phyloP scores from a whole-genome alignment of 2,888 invertebrate species.

The Tiliacea citrago region DNA sequence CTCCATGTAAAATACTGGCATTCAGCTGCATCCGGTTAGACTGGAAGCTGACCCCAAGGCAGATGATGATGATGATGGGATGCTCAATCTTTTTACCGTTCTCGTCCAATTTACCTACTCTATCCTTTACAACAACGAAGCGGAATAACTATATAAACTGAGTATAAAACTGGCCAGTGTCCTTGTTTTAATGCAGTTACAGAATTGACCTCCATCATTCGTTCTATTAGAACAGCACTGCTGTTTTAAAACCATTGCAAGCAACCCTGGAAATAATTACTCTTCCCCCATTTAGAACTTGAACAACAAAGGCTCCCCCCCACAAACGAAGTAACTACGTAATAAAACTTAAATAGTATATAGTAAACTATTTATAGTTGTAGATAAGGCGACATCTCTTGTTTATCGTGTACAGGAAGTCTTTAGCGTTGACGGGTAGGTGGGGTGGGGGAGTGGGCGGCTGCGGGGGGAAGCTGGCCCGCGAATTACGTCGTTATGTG shows the following conservation, averaged over 20 bases:
- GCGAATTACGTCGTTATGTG: constrained; percentile 81
- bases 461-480: constrained; percentile 69
- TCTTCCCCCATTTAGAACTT: constrained; percentile 30
- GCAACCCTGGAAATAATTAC: constrained; percentile 31
- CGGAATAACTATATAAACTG: too few species aligned
- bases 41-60: too few species aligned
- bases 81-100: too few species aligned
- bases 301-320: constrained; percentile 32
- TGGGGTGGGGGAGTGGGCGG: constrained; percentile 40
- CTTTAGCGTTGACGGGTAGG: constrained; percentile 80
- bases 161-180: too few species aligned
- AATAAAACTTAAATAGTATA: constrained; percentile 63
- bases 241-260: constrained; percentile 1
- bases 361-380: constrained; percentile 79
- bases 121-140: too few species aligned
- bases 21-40: too few species aligned
- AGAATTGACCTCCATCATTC: too few species aligned
- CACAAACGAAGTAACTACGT: constrained; percentile 49
- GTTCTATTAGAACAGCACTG: too few species aligned
- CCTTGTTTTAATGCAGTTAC: too few species aligned
- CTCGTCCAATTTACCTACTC: too few species aligned
- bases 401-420: constrained; percentile 85
- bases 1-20: too few species aligned
- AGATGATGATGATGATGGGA: too few species aligned
- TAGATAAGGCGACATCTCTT: constrained; percentile 85